phyloP scores from a whole-genome alignment of 2,113 vertebrate genomes.

The Mandrillus leucophaeus region DNA sequence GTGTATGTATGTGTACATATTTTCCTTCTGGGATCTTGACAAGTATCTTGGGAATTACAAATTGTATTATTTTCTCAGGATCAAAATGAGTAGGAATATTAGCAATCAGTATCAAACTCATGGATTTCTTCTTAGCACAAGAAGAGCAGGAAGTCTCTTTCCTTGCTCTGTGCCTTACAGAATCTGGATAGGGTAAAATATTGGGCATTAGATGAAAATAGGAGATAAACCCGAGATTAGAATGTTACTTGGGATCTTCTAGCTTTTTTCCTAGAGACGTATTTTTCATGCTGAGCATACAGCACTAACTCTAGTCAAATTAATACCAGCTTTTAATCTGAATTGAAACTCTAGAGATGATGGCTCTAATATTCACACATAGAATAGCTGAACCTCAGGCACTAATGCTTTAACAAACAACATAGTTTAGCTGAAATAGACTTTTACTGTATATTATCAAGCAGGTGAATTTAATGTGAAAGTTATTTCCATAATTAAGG shows the following conservation, averaged over 20 bases:
- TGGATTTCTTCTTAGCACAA: background rate
- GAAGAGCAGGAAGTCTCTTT: background rate
- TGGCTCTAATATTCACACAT: slow-evolving; percentile 26
- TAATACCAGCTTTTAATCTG: slow-evolving; percentile 3
- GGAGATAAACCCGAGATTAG: background rate
- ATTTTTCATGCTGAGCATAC: background rate
- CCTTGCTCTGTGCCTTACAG: background rate
- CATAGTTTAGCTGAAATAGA: slow-evolving; percentile 45
- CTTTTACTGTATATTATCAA: slow-evolving; percentile 50
- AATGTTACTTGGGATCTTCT: background rate
- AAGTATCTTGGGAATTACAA: background rate
- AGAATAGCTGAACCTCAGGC: background rate
- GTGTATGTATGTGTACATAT: background rate
- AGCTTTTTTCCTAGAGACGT: background rate
- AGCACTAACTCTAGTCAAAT: slow-evolving; percentile 17
- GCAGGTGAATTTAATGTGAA: slow-evolving; percentile 66
- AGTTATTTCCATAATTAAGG: slow-evolving; percentile 72
- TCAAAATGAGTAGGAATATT: background rate
- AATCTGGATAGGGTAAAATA: background rate
- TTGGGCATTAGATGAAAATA: background rate
- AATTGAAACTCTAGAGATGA: slow-evolving; percentile 37
- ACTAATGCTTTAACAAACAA: slow-evolving; percentile 53
- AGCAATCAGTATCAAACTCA: background rate
- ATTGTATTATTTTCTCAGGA: background rate
- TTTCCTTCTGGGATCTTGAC: background rate